A percentile compares a stretch with the other conserved stretches of the same genome.
These are phyloP conservation scores for Hypomecis punctinalis DNA, from an alignment of 2,888 invertebrate genomes.

Conservation along the genomic window DNA sequence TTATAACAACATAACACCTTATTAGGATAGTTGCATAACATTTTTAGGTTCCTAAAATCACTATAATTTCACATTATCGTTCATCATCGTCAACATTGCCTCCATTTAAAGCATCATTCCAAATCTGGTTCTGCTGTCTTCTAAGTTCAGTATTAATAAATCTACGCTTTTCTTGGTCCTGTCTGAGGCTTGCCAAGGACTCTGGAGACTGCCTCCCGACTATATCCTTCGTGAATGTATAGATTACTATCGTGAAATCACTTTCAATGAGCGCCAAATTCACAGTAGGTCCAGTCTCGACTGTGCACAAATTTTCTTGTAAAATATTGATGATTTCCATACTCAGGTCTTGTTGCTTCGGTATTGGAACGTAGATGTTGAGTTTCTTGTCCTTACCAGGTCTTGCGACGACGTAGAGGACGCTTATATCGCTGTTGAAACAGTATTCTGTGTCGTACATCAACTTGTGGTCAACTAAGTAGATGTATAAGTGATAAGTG, in stretches of 20 bases:
- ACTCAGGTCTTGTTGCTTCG: conserved; percentile 63
- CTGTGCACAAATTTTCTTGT: conserved; percentile 77
- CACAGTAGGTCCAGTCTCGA: conserved; percentile 72
- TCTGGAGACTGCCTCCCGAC: conserved; percentile 62
- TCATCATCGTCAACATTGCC: conserved; percentile 75
- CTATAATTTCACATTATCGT: conserved; percentile 51
- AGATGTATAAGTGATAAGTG: conserved; percentile 73
- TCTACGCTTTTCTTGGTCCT: conserved; percentile 64
- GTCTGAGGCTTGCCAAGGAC: conserved; percentile 52
- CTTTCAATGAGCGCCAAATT: conserved; percentile 77
- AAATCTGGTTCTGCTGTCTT: conserved; percentile 64
- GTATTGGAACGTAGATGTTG: conserved; percentile 77
- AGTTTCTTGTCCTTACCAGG: conserved; percentile 69
- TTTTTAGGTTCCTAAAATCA: conserved; percentile 51
- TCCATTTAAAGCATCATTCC: conserved; percentile 73
- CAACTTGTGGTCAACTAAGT: conserved; percentile 75
- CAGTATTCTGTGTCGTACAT: conserved; percentile 82
- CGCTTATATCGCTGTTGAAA: conserved; percentile 75
- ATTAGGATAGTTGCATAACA: no score
- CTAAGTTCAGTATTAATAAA: conserved; percentile 74
- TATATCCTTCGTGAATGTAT: conserved; percentile 74
- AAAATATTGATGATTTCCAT: conserved; percentile 67
- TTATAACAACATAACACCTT: no score
- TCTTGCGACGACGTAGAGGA: conserved; percentile 74
- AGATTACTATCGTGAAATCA: conserved; percentile 76